Percentiles rank a stretch among this genome's conserved stretches.
Evolutionary conservation across 1,140 invertebrate species (phyloP).

Genomic region (Nasonia vitripennis): DNA sequence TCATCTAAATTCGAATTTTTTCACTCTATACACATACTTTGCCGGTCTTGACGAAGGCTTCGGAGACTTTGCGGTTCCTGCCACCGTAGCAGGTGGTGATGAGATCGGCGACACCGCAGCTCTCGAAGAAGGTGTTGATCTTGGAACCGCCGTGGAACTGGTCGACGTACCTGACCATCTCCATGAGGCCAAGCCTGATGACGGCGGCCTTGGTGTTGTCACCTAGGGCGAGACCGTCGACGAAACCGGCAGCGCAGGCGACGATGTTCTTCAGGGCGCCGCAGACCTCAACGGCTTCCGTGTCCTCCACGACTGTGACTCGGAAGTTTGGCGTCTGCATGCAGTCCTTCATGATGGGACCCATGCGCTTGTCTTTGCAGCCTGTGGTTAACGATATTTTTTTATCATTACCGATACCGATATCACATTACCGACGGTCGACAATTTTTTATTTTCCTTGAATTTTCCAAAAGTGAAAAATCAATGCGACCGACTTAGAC

Average conservation of each 20-base stretch:
- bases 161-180: slow-evolving; percentile 83
- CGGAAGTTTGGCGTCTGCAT: slow-evolving; percentile 88
- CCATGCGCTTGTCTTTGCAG: slow-evolving; percentile 77
- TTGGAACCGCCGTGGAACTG: slow-evolving; percentile 78
- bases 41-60: slow-evolving; percentile 84
- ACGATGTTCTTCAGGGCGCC: slow-evolving; percentile 93
- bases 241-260: slow-evolving; percentile 88
- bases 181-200: slow-evolving; percentile 88
- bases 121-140: slow-evolving; percentile 88
- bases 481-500: no score
- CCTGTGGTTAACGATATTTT: slow-evolving; percentile 66
- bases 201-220: slow-evolving; percentile 93
- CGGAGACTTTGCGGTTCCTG: slow-evolving; percentile 85
- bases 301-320: slow-evolving; percentile 86
- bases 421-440: no score
- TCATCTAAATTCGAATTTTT: background rate
- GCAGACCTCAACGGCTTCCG: slow-evolving; percentile 87
- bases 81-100: slow-evolving; percentile 92
- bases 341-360: slow-evolving; percentile 80
- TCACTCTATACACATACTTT: slow-evolving; percentile 75
- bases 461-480: no score
- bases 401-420: no score
- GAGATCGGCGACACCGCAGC: slow-evolving; percentile 90
- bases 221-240: slow-evolving; percentile 85
- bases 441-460: no score